A percentile compares a stretch with the other conserved stretches of the same genome.
These are phyloP conservation scores for Chelonia mydas DNA, from an alignment of 2,797 vertebrate species.

Conservation along the genomic window DNA sequence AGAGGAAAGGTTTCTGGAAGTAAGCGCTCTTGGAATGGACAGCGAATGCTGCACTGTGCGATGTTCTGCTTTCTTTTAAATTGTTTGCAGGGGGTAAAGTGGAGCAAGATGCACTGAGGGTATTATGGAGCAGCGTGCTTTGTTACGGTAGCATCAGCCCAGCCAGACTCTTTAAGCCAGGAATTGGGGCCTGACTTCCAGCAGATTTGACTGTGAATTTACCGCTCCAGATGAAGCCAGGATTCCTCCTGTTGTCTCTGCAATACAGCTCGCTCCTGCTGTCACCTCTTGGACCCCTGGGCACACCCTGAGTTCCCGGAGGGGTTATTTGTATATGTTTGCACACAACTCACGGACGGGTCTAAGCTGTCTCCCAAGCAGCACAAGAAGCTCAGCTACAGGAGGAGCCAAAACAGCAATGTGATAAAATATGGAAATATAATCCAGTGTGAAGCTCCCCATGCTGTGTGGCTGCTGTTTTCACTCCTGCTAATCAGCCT, in stretches of 20 bases:
- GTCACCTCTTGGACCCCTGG: neutral
- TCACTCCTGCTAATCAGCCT: neutral
- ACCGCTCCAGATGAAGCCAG: neutral
- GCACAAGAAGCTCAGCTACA: neutral
- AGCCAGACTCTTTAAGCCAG: neutral
- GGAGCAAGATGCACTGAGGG: fast-evolving
- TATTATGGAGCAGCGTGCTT: neutral
- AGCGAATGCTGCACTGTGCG: neutral
- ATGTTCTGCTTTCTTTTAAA: conserved; percentile 1
- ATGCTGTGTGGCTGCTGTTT: neutral
- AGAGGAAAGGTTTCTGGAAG: conserved; percentile 46
- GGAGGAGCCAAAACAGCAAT: neutral
- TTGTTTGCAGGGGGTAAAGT: neutral
- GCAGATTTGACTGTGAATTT: neutral
- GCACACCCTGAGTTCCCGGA: neutral
- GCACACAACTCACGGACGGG: neutral
- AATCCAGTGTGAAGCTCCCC: neutral
- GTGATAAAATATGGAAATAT: neutral
- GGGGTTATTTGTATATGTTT: neutral
- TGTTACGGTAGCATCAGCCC: fast-evolving
- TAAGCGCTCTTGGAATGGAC: fast-evolving
- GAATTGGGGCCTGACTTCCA: neutral
- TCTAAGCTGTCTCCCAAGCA: neutral
- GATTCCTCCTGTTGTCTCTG: neutral
- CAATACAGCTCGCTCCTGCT: neutral